phyloP scores from a whole-genome alignment of 2,113 vertebrate species.

The Cottus gobio region DNA sequence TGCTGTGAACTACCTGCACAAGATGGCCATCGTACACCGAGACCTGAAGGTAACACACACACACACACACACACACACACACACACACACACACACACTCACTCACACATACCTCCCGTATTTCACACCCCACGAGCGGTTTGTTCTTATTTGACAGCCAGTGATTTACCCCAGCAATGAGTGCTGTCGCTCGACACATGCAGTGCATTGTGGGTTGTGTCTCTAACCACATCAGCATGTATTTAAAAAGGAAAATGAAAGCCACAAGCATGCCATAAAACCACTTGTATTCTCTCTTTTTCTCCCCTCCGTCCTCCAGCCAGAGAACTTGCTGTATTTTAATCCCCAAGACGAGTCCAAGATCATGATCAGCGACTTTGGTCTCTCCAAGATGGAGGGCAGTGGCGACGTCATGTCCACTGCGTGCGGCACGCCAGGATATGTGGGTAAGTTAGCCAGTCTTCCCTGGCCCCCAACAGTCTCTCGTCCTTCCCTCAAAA shows the following conservation, averaged over 20 bases:
- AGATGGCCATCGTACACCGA: slow-evolving; percentile 74
- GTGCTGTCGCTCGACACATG: slow-evolving; percentile 9
- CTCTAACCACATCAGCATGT: not conserved
- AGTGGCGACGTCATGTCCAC: slow-evolving; percentile 79
- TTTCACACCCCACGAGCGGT: not conserved
- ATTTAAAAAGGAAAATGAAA: not conserved
- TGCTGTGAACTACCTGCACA: slow-evolving; percentile 76
- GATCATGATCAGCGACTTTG: slow-evolving; percentile 81
- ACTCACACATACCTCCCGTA: slow-evolving; percentile 3
- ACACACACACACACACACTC: slow-evolving; percentile 4
- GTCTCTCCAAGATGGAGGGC: slow-evolving; percentile 80
- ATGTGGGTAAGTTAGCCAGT: slow-evolving; percentile 64
- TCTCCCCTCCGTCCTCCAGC: slow-evolving; percentile 37
- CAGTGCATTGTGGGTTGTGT: slow-evolving; percentile 49
- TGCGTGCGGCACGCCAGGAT: slow-evolving; percentile 77
- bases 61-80: slow-evolving; percentile 19
- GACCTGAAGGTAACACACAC: slow-evolving; percentile 67
- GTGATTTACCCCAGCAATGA: slow-evolving; percentile 49
- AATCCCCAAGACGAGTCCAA: slow-evolving; percentile 77
- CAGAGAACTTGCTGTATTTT: slow-evolving; percentile 78
- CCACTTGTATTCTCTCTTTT: not conserved
- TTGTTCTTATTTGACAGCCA: slow-evolving; percentile 24
- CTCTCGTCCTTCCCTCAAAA: not conserved
- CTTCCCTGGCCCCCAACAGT: accelerated
- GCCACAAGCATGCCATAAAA: not conserved